These are phyloP conservation scores for Nudaria mundana DNA, from an alignment of 2,888 invertebrate genomes.

Conservation along the genomic window DNA sequence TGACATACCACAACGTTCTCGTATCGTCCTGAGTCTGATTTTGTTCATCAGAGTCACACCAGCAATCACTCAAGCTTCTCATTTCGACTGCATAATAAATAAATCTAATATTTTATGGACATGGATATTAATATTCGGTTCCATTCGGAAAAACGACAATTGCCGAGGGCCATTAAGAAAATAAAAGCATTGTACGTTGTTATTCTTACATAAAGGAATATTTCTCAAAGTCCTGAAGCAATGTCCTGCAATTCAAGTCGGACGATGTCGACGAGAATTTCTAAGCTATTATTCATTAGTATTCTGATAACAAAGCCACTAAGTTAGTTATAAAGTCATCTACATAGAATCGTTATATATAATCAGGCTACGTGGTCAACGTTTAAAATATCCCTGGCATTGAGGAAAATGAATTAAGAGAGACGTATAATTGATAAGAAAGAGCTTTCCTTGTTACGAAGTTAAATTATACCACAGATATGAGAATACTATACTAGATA, in stretches of 20 bases:
- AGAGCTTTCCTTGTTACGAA: not conserved
- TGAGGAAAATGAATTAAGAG: slow-evolving; percentile 14
- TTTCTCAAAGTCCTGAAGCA: slow-evolving; percentile 10
- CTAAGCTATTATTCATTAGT: slow-evolving; percentile 29
- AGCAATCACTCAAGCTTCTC: too few species aligned
- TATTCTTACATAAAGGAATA: slow-evolving; percentile 4
- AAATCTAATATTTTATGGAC: too few species aligned
- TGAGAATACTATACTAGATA: too few species aligned
- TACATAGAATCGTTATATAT: slow-evolving; percentile 28
- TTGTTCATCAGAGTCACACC: too few species aligned
- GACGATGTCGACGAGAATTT: slow-evolving; percentile 5
- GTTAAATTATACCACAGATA: too few species aligned
- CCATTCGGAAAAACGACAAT: too few species aligned
- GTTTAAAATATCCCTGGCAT: slow-evolving; percentile 25
- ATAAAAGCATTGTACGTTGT: too few species aligned
- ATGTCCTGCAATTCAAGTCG: slow-evolving; percentile 15
- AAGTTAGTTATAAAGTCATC: slow-evolving; percentile 37
- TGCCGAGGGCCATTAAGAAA: too few species aligned
- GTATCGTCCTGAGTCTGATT: too few species aligned
- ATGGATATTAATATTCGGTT: too few species aligned
- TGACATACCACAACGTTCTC: too few species aligned
- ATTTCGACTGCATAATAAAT: too few species aligned
- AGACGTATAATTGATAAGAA: slow-evolving; percentile 7
- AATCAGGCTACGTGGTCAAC: slow-evolving; percentile 33
- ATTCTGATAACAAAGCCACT: slow-evolving; percentile 26